Base-by-base conservation (phyloP, 1,140 invertebrate species). In the Zophobas morio region DNA sequence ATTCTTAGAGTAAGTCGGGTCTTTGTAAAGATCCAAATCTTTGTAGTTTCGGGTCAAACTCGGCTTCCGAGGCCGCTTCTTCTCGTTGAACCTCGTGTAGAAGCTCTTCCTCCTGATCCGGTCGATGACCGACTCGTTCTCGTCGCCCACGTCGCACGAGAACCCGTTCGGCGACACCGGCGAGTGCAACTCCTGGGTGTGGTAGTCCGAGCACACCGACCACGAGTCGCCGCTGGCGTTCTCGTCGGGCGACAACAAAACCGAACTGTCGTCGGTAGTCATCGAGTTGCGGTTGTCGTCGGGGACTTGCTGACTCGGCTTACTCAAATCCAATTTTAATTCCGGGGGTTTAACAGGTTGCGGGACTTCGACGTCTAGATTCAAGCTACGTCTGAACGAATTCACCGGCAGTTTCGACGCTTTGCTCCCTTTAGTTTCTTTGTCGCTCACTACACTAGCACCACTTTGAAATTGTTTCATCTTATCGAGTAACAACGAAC, bases 51-150 rank as follows among this genome's bases (percentile, higher is more conserved):
- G 66, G 1, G 76, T 78, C 1, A 83, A 20, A 8, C 76, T 84
- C 0, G 80, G 80, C 66, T 85, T 84, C 4, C 83, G 87, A 71
- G 92, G 89, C 53, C 90, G 89, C 84, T 93, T 94, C 81, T 93
- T 91, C 81, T 95, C 94, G 82, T 96, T 96, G 83, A 96, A 96
- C 74, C 95, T 89, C 1, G 92, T 93, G 83, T 96, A 97, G 86
- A 95, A 97, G 84, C 95, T 96, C 84, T 96, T 96, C 32, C 96
- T 89, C 79, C 94, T 89, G 77, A 97, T 97, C 79, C 96, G 89
- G 82, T 97, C 95, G 40, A 93, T 92, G 6, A 96, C 92, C 40
- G 85, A 86, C 66, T 86, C 86, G 54, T 78, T 83, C 81, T 86
- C 86, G 74, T 86, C 86, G 2, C 84, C 86, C 75, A 87, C 74